Percentiles rank a stretch among this genome's conserved stretches.
Evolutionary conservation across 2,113 vertebrate genomes (phyloP).

Genomic region (Polypterus senegalus): DNA sequence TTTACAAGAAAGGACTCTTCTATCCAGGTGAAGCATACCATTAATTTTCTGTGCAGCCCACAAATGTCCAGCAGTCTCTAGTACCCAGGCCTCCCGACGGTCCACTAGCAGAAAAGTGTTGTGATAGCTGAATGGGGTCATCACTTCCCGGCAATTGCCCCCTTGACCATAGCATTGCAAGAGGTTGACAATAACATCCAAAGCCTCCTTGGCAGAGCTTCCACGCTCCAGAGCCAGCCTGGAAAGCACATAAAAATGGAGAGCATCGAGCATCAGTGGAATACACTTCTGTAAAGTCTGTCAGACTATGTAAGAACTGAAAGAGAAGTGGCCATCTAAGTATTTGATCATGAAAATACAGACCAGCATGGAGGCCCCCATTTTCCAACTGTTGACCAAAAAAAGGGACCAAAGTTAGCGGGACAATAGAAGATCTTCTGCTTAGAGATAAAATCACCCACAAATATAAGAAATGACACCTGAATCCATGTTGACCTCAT

Average conservation of each 20-base stretch:
- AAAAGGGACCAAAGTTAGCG: no score
- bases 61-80: slow-evolving; percentile 75
- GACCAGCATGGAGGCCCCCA: no score
- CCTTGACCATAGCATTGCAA: slow-evolving; percentile 76
- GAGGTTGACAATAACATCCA: slow-evolving; percentile 59
- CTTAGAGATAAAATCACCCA: no score
- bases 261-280: no score
- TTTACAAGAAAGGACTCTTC: not conserved
- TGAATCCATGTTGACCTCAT: no score
- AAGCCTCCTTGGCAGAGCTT: slow-evolving; percentile 53
- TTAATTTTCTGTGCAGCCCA: slow-evolving; percentile 77
- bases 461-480: no score
- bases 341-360: no score
- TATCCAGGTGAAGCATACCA: slow-evolving; percentile 41
- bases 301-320: no score
- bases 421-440: no score
- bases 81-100: slow-evolving; percentile 74
- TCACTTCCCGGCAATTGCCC: slow-evolving; percentile 72
- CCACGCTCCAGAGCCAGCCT: slow-evolving; percentile 78
- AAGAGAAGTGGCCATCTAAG: no score
- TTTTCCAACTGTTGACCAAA: no score
- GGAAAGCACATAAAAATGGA: not conserved
- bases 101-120: slow-evolving; percentile 88
- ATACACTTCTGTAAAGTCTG: no score
- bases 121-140: slow-evolving; percentile 70